Conservation (phyloP, 1,140 invertebrate genomes). For the Eubasilissa regina region DNA sequence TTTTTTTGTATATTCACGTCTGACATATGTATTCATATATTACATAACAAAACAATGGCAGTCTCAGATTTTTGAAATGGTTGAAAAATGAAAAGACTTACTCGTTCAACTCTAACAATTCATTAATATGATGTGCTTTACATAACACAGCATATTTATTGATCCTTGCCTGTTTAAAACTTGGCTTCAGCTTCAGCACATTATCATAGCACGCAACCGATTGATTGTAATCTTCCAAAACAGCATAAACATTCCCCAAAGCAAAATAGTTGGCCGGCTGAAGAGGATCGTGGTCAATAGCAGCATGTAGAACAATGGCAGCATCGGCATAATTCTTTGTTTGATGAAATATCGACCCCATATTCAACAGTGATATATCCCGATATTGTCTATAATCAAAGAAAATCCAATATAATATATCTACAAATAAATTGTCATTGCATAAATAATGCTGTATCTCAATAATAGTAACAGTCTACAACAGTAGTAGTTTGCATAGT, state of each 20-base stretch:
- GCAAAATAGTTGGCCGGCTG: constrained; percentile 84
- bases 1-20: too few species aligned
- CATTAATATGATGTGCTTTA: constrained; percentile 78
- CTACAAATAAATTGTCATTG: too few species aligned
- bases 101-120: constrained; percentile 78
- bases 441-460: too few species aligned
- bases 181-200: constrained; percentile 75
- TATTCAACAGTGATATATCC: constrained; percentile 85
- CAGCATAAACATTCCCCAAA: constrained; percentile 84
- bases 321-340: constrained; percentile 83
- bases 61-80: too few species aligned
- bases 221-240: constrained; percentile 78
- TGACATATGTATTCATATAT: too few species aligned
- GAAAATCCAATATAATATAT: too few species aligned
- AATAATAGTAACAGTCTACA: too few species aligned
- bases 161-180: constrained; percentile 70
- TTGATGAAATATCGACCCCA: constrained; percentile 88
- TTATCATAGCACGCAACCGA: constrained; percentile 80
- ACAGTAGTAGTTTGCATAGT: too few species aligned
- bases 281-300: constrained; percentile 83
- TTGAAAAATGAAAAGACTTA: constrained; percentile 65
- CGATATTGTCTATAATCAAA: constrained; percentile 76
- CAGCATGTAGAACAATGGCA: constrained; percentile 83
- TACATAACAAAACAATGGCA: too few species aligned
- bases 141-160: constrained; percentile 81